phyloP scores from a whole-genome alignment of 2,888 invertebrate species.

The Leptogaster cylindrica region DNA sequence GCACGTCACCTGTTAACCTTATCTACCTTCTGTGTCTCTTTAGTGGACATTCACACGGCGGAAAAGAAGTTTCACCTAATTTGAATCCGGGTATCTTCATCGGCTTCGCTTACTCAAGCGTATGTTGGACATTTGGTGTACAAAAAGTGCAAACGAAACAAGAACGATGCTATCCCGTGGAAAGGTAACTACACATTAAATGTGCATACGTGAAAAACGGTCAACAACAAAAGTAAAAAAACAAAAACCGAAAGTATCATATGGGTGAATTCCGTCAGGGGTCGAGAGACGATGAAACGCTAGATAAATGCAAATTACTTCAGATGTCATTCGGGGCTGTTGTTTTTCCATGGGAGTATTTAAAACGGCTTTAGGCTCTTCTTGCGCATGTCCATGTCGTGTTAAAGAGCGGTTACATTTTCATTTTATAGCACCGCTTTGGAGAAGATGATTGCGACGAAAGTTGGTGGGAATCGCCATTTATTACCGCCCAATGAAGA shows the following conservation, averaged over 20 bases:
- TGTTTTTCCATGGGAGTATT: conserved; percentile 17
- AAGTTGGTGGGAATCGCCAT: conserved; percentile 26
- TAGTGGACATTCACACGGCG: too few species aligned
- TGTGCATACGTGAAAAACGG: conserved; percentile 10
- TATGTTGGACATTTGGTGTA: conserved; percentile 7
- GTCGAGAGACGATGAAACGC: conserved; percentile 41
- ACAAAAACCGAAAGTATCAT: conserved; percentile 7
- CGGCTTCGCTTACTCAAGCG: not conserved
- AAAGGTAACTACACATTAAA: conserved; percentile 9
- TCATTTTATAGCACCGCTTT: conserved; percentile 25
- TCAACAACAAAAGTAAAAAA: not conserved
- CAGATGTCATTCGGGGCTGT: conserved; percentile 31
- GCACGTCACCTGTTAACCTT: too few species aligned
- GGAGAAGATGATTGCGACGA: conserved; percentile 28
- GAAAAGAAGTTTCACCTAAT: too few species aligned
- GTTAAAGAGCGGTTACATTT: conserved; percentile 30
- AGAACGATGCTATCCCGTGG: too few species aligned
- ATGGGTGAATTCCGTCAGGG: conserved; percentile 35
- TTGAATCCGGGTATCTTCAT: too few species aligned
- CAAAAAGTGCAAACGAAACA: conserved; percentile 15
- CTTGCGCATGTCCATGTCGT: conserved; percentile 27
- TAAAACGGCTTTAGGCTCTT: conserved; percentile 16
- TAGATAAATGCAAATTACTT: conserved; percentile 44
- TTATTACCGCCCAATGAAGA: conserved; percentile 35
- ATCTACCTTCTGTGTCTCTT: too few species aligned